Conservation (phyloP, 2,113 vertebrate species). For the Serilophus lunatus region DNA sequence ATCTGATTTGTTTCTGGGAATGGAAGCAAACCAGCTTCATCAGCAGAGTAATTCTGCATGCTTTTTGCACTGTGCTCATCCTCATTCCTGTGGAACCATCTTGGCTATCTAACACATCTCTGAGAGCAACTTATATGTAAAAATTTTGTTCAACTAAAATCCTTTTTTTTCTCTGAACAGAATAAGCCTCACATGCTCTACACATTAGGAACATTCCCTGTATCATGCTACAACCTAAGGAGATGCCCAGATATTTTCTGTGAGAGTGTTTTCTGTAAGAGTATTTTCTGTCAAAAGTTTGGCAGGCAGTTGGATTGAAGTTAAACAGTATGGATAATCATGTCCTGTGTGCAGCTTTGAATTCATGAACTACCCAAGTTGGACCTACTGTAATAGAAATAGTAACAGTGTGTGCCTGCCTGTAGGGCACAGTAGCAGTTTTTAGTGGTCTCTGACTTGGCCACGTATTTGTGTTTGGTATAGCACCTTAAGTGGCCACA, state of each 20-base stretch:
- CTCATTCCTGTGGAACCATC: neutral
- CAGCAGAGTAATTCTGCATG: neutral
- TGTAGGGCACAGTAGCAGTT: neutral
- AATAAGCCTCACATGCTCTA: neutral
- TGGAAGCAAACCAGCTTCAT: neutral
- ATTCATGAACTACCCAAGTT: neutral
- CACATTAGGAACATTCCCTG: neutral
- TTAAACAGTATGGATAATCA: neutral
- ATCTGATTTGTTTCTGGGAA: neutral
- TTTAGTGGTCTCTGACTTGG: neutral
- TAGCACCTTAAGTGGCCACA: neutral
- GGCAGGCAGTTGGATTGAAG: neutral
- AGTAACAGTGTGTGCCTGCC: neutral
- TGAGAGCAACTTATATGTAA: neutral
- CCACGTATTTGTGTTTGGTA: fast-evolving
- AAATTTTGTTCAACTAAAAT: neutral
- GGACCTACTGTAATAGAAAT: neutral
- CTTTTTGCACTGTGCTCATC: neutral
- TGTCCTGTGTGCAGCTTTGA: neutral
- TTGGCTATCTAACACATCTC: neutral
- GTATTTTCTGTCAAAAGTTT: neutral
- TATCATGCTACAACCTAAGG: neutral
- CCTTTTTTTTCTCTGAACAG: neutral
- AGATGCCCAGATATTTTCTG: neutral
- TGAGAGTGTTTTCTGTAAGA: no score